Percentiles rank a stretch among this genome's conserved stretches.
Evolutionary conservation across 2,888 invertebrate species (phyloP).

Genomic region (Lasioglossum leucozonium): DNA sequence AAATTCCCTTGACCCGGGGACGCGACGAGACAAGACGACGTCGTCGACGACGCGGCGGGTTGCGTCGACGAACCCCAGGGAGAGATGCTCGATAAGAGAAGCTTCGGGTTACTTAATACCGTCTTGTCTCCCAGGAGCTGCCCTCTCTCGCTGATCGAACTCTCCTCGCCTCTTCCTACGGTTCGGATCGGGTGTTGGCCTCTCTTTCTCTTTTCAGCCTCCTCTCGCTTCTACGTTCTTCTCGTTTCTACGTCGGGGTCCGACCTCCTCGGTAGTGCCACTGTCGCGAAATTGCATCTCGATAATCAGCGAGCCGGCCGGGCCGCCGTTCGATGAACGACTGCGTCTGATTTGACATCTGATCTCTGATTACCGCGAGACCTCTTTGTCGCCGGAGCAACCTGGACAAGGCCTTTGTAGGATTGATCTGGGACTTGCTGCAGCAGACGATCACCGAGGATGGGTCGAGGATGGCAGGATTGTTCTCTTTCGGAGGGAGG

Average conservation of each 20-base stretch:
- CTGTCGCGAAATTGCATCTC: slow-evolving; percentile 41
- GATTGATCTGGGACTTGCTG: not conserved
- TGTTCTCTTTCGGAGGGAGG: slow-evolving; percentile 13
- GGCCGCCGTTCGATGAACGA: slow-evolving; percentile 25
- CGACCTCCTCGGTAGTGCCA: slow-evolving; percentile 11
- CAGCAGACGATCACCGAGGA: not conserved
- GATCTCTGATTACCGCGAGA: slow-evolving; percentile 58
- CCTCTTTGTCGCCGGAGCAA: slow-evolving; percentile 18
- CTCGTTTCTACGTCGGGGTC: not conserved
- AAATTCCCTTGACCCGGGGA: slow-evolving; percentile 18
- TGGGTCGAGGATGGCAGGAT: not conserved
- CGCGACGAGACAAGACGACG: not conserved
- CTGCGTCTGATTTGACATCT: slow-evolving; percentile 39
- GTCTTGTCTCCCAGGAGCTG: slow-evolving; percentile 26
- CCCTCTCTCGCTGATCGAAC: slow-evolving; percentile 24
- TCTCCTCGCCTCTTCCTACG: not conserved
- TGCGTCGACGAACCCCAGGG: slow-evolving; percentile 17
- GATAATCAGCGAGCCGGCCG: slow-evolving; percentile 43
- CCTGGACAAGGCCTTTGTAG: not conserved
- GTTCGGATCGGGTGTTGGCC: slow-evolving; percentile 16
- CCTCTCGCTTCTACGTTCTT: slow-evolving; percentile 8
- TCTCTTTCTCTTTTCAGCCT: not conserved
- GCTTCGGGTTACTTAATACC: slow-evolving; percentile 61
- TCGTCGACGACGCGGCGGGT: slow-evolving; percentile 1
- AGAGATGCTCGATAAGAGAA: slow-evolving; percentile 55